Evolutionary conservation across 2,113 vertebrate species (phyloP).

Genomic region (Strix uralensis): DNA sequence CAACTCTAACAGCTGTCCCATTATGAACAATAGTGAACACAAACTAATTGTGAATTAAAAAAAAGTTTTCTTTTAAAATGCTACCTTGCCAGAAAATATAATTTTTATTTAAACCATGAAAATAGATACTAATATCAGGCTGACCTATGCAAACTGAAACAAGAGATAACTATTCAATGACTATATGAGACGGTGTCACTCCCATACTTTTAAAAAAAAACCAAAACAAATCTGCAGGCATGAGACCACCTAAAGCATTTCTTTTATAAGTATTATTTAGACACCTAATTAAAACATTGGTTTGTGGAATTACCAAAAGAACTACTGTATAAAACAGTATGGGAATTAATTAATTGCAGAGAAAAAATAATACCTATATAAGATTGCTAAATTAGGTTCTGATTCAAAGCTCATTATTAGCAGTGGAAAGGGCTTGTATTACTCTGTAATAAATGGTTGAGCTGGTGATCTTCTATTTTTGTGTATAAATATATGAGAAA

Average conservation of each 20-base stretch:
- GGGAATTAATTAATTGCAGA: neutral
- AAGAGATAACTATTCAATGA: neutral
- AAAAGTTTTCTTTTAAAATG: neutral
- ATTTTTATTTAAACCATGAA: neutral
- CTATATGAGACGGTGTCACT: neutral
- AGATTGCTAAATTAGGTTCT: neutral
- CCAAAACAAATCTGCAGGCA: neutral
- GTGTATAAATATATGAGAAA: neutral
- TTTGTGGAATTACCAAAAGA: neutral
- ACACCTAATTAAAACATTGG: neutral
- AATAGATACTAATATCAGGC: neutral
- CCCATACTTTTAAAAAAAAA: neutral
- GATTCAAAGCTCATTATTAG: neutral
- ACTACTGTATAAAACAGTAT: neutral
- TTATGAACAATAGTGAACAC: neutral
- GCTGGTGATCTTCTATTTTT: neutral
- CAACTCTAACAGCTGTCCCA: accelerated
- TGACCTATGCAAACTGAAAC: neutral
- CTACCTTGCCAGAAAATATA: neutral
- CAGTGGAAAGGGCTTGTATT: neutral
- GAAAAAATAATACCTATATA: neutral
- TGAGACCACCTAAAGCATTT: neutral
- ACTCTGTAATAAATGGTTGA: neutral
- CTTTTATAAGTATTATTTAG: neutral
- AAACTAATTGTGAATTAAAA: neutral